A percentile compares a stretch with the other conserved stretches of the same genome.
Evolutionary conservation across 2,797 vertebrate genomes (phyloP).

Genomic region (Diplodus puntazzo): DNA sequence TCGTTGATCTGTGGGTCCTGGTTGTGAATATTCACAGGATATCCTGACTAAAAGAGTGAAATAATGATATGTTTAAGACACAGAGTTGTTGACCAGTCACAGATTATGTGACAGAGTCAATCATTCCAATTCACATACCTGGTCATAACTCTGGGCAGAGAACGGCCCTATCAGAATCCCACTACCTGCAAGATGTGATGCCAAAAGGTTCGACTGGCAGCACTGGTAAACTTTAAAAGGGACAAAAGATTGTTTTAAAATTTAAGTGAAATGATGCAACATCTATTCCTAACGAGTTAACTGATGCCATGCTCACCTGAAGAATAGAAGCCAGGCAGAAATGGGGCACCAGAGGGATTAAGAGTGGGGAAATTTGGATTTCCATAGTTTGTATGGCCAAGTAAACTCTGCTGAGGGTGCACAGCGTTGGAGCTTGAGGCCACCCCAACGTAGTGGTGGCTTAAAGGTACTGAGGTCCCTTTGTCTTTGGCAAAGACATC

Average conservation of each 20-base stretch:
- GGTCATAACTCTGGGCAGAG: constrained; percentile 31
- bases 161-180: constrained; percentile 9
- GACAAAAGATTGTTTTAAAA: constrained; percentile 2
- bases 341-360: constrained; percentile 67
- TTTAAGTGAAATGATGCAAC: not conserved
- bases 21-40: constrained; percentile 55
- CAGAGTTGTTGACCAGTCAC: not conserved
- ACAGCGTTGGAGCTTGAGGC: constrained; percentile 49
- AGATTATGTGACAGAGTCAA: not conserved
- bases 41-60: constrained; percentile 70
- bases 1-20: constrained; percentile 61
- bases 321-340: constrained; percentile 78
- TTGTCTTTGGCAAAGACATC: constrained; percentile 71
- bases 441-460: constrained; percentile 44
- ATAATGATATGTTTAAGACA: constrained; percentile 17
- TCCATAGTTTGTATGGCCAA: constrained; percentile 55
- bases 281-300: not conserved
- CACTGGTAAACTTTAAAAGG: constrained; percentile 41
- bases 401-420: constrained; percentile 72
- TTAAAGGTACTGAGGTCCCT: constrained; percentile 71
- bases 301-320: constrained; percentile 78
- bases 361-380: constrained; percentile 70
- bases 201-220: constrained; percentile 10
- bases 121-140: constrained; percentile 38
- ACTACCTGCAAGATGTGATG: constrained; percentile 9